phyloP scores from a whole-genome alignment of 2,888 invertebrate genomes.

The Melangyna quadrimaculata region DNA sequence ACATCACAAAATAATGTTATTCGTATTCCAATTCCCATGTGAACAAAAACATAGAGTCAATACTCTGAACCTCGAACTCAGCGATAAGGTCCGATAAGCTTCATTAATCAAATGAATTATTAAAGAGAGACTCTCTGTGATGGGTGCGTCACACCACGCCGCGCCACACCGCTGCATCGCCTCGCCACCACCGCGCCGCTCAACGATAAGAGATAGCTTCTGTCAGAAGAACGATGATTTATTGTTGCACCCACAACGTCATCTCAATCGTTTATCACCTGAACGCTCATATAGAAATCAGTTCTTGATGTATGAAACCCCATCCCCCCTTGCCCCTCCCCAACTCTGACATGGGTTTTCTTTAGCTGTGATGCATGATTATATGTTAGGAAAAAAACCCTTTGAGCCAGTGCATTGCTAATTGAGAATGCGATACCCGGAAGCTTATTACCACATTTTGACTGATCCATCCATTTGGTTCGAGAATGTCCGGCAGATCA shows the following conservation, averaged over 20 bases:
- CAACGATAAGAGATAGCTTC: constrained; percentile 50
- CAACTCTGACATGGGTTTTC: not conserved
- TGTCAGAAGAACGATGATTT: constrained; percentile 66
- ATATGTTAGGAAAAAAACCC: not conserved
- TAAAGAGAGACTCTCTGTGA: constrained; percentile 45
- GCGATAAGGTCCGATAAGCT: constrained; percentile 45
- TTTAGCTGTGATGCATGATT: not conserved
- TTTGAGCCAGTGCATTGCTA: constrained; percentile 18
- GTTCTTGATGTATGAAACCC: not conserved
- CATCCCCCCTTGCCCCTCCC: not conserved
- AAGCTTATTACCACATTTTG: constrained; percentile 59
- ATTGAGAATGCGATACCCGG: constrained; percentile 59
- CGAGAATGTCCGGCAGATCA: constrained; percentile 41
- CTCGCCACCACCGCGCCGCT: not conserved
- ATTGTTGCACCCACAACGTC: constrained; percentile 62
- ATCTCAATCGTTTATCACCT: constrained; percentile 62
- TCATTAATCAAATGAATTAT: constrained; percentile 55
- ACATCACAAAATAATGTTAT: not conserved
- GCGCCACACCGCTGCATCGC: too few species aligned
- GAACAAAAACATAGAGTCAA: constrained; percentile 27
- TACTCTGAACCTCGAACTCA: constrained; percentile 48
- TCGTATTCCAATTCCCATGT: constrained; percentile 16
- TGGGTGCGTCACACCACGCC: too few species aligned
- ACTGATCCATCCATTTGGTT: constrained; percentile 44
- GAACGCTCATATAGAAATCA: constrained; percentile 22